phyloP scores from a whole-genome alignment of 2,888 invertebrate genomes.

The Philhelius pedissequus region DNA sequence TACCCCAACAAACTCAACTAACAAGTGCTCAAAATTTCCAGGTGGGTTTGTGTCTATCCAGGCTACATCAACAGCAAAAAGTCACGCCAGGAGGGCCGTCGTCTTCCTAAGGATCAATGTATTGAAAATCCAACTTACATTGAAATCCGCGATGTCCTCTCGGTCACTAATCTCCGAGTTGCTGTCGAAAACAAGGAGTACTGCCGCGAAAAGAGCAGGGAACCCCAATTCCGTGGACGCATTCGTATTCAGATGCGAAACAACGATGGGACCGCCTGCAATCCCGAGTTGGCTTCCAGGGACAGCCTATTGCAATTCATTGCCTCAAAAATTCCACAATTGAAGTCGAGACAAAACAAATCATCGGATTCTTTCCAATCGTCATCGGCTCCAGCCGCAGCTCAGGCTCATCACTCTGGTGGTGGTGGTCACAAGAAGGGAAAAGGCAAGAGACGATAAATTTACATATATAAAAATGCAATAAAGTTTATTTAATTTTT shows the following conservation, averaged over 20 bases:
- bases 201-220: conserved; percentile 94
- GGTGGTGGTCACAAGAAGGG: conserved; percentile 75
- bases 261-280: conserved; percentile 89
- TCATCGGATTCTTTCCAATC: conserved; percentile 69
- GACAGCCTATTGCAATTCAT: conserved; percentile 88
- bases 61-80: conserved; percentile 97
- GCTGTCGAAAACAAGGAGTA: conserved; percentile 96
- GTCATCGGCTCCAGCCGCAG: conserved; percentile 24
- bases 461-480: neutral
- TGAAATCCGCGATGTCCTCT: conserved; percentile 95
- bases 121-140: conserved; percentile 97
- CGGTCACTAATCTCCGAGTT: conserved; percentile 89
- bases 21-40: conserved; percentile 70
- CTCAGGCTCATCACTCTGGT: conserved; percentile 41
- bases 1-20: conserved; percentile 14
- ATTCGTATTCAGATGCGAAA: conserved; percentile 95
- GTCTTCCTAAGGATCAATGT: conserved; percentile 89
- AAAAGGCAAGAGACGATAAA: conserved; percentile 76
- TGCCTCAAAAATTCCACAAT: conserved; percentile 92
- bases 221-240: conserved; percentile 90
- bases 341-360: conserved; percentile 87
- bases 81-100: conserved; percentile 92
- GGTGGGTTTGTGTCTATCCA: conserved; percentile 98
- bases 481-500: conserved; percentile 41
- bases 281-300: conserved; percentile 86